Conservation (phyloP, 2,888 invertebrate species). For the Euzophera pinguis region DNA sequence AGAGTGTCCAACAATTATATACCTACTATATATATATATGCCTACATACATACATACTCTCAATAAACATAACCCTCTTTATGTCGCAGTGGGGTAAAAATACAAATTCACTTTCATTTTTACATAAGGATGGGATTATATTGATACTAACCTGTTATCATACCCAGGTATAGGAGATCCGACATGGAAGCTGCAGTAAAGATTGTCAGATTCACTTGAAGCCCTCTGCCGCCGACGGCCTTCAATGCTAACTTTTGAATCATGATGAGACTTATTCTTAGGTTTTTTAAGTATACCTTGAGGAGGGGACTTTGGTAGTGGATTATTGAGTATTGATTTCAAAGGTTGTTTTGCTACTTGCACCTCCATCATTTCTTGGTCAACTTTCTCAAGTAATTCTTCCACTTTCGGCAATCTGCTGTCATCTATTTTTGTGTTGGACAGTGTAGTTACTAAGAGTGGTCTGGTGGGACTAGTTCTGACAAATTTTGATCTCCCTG, state of each 20-base stretch:
- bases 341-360: constrained; percentile 59
- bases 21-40: no score
- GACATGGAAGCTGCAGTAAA: constrained; percentile 49
- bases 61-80: no score
- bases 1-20: no score
- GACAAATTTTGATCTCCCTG: constrained; percentile 57
- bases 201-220: constrained; percentile 72
- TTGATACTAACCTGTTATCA: constrained; percentile 50
- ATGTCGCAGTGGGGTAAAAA: no score
- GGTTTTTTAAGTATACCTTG: constrained; percentile 70
- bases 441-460: constrained; percentile 57
- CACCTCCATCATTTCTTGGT: constrained; percentile 66
- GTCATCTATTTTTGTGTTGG: constrained; percentile 65
- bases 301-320: constrained; percentile 56
- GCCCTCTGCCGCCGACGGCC: constrained; percentile 70
- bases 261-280: constrained; percentile 52
- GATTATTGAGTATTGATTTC: constrained; percentile 73
- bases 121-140: not conserved
- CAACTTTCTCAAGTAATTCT: constrained; percentile 66
- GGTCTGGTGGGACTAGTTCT: constrained; percentile 61
- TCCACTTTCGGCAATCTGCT: constrained; percentile 67
- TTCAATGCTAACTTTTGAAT: constrained; percentile 46
- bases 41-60: no score
- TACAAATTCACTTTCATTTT: no score
- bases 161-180: constrained; percentile 55